Percentiles rank a stretch among this genome's conserved stretches.
These are phyloP conservation scores for Pogonomyrmex californicus DNA, from an alignment of 1,140 invertebrate genomes.

Conservation along the genomic window DNA sequence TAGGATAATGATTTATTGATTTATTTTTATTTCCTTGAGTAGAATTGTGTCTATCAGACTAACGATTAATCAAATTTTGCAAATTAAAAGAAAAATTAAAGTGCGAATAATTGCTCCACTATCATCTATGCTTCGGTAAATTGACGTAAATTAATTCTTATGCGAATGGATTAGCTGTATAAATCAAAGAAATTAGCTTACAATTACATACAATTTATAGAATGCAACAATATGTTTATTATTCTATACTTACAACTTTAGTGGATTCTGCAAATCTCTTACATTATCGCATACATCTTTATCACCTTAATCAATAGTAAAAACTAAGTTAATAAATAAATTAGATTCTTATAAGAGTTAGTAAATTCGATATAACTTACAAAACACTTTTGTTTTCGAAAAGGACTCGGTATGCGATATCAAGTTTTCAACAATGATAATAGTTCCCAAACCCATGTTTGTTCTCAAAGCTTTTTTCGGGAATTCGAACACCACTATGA, in stretches of 20 bases:
- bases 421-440: background rate
- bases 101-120: too few species aligned
- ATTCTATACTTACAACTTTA: background rate
- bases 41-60: too few species aligned
- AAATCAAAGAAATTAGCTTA: background rate
- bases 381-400: background rate
- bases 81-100: too few species aligned
- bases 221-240: background rate
- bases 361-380: too few species aligned
- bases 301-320: too few species aligned
- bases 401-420: background rate
- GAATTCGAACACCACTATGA: background rate
- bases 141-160: background rate
- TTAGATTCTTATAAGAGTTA: too few species aligned
- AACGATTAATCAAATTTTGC: too few species aligned
- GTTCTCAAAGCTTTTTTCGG: background rate
- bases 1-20: too few species aligned
- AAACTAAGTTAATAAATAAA: too few species aligned
- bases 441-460: background rate
- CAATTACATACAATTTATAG: background rate
- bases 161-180: background rate
- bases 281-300: background rate
- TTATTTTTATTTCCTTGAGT: too few species aligned
- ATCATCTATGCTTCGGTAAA: background rate
- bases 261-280: background rate